phyloP scores from a whole-genome alignment of 1,140 invertebrate genomes.

The Leptinotarsa undecemlineata region DNA sequence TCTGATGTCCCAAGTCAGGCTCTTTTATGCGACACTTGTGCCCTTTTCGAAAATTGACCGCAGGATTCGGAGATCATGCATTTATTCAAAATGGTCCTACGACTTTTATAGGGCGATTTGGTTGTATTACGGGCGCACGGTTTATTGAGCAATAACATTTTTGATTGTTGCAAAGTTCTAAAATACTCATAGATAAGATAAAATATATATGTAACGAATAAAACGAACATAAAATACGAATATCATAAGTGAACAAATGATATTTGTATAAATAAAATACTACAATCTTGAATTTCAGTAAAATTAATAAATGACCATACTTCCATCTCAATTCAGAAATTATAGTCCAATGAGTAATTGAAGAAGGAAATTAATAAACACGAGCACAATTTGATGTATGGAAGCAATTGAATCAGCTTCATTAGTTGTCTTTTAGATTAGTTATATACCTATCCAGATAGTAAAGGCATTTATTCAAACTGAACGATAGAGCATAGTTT shows the following conservation, averaged over 20 bases:
- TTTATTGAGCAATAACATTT: not conserved
- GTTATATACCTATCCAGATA: too few species aligned
- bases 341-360: too few species aligned
- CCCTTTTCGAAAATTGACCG: constrained; percentile 3
- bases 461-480: too few species aligned
- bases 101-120: not conserved
- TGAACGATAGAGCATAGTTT: too few species aligned
- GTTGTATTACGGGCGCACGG: not conserved
- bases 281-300: not conserved
- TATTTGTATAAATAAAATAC: too few species aligned
- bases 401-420: too few species aligned
- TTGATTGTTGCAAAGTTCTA: not conserved
- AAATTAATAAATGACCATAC: too few species aligned
- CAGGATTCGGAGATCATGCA: not conserved
- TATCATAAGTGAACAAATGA: not conserved
- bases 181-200: not conserved
- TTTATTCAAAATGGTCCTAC: not conserved
- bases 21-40: constrained; percentile 18
- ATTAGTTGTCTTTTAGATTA: too few species aligned
- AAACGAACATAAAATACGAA: too few species aligned
- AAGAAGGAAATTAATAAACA: too few species aligned
- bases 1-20: constrained; percentile 29
- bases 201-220: not conserved
- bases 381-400: too few species aligned
- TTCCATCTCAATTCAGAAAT: too few species aligned